Evolutionary conservation across 2,797 vertebrate genomes (phyloP).

Genomic region (Diplodus puntazzo): DNA sequence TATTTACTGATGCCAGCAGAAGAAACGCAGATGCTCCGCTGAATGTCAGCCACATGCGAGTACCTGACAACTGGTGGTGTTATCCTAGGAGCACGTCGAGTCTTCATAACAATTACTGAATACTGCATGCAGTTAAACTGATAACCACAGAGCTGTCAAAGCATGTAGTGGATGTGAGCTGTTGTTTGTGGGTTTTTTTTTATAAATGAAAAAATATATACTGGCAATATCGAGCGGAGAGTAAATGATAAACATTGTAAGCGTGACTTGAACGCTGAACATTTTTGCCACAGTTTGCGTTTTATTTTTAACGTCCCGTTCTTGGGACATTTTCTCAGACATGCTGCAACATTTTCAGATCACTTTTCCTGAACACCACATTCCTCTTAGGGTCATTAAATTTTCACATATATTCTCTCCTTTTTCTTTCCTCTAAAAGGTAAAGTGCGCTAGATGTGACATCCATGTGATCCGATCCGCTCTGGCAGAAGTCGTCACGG

Average conservation of each 20-base stretch:
- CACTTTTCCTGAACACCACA: slow-evolving; percentile 69
- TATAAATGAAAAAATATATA: background rate
- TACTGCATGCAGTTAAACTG: slow-evolving; percentile 14
- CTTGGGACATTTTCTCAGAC: slow-evolving; percentile 46
- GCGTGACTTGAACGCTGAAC: background rate
- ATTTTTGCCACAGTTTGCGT: background rate
- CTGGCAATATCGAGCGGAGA: slow-evolving; percentile 4
- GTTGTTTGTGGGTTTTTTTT: background rate
- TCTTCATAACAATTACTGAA: slow-evolving; percentile 35
- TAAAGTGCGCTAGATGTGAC: slow-evolving; percentile 76
- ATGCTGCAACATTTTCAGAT: slow-evolving; percentile 49
- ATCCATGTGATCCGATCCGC: slow-evolving; percentile 70
- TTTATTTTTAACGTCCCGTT: slow-evolving; percentile 50
- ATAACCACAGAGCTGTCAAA: slow-evolving; percentile 13
- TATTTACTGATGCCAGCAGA: slow-evolving; percentile 66
- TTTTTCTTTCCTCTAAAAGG: slow-evolving; percentile 54
- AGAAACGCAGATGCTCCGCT: slow-evolving; percentile 50
- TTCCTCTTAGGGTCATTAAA: slow-evolving; percentile 79
- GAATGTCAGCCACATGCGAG: slow-evolving; percentile 23
- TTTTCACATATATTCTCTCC: slow-evolving; percentile 65
- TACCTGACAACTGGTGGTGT: slow-evolving; percentile 53
- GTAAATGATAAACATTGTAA: background rate
- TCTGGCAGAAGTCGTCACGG: slow-evolving; percentile 75
- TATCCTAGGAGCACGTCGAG: slow-evolving; percentile 35
- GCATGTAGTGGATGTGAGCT: background rate